A percentile compares a stretch with the other conserved stretches of the same genome.
Conservation (phyloP, 2,113 vertebrate species). For the Picathartes gymnocephalus region DNA sequence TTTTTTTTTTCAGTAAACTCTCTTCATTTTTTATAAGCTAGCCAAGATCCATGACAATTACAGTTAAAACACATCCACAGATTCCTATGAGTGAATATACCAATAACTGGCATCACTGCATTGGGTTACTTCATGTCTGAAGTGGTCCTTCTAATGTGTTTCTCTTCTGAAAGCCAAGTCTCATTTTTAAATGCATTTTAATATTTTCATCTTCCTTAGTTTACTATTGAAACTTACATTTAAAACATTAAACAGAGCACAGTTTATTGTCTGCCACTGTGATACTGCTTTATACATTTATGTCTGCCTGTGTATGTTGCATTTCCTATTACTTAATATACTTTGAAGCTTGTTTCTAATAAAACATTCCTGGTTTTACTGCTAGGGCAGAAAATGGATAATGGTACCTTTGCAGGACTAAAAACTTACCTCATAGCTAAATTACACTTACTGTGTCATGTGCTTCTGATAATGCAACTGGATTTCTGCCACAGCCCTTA, state of each 20-base stretch:
- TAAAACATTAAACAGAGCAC: not conserved
- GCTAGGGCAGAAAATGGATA: not conserved
- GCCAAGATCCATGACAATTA: not conserved
- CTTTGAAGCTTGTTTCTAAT: not conserved
- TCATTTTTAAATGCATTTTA: not conserved
- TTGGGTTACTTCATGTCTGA: not conserved
- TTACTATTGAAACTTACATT: not conserved
- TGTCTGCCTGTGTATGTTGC: not conserved
- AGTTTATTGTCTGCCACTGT: not conserved
- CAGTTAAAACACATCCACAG: not conserved
- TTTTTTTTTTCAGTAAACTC: not conserved
- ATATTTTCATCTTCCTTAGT: not conserved
- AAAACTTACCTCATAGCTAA: not conserved
- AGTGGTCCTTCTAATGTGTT: not conserved
- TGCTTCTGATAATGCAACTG: not conserved
- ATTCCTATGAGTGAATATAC: not conserved
- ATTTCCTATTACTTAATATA: not conserved
- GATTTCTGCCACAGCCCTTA: not conserved
- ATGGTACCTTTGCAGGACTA: not conserved
- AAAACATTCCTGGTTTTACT: not conserved
- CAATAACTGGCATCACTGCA: not conserved
- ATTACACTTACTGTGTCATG: not conserved
- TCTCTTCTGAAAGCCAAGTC: not conserved
- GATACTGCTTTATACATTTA: not conserved
- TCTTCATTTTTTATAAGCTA: not conserved